Base-by-base conservation (phyloP, 2,113 vertebrate genomes). In the Halcyon malimbica region DNA sequence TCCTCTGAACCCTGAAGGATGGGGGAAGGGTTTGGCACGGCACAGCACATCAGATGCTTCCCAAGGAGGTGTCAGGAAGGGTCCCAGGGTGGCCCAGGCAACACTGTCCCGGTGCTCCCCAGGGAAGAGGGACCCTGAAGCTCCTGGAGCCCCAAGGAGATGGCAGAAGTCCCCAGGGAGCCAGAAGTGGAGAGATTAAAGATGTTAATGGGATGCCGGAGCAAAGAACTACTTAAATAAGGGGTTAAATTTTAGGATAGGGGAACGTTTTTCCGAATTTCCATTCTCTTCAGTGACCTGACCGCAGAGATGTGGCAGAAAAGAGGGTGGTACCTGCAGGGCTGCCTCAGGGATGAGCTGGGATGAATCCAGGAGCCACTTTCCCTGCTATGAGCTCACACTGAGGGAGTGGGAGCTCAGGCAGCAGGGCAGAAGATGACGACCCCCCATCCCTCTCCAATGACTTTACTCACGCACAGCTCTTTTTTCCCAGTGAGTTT, bases 21-120 rank as follows among this genome's bases (percentile, higher is more conserved):
- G 42, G 48, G 46, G 69, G 70, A 60, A 64, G 25, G 5, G 2
- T 2, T n/a, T 3, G 2, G 51, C n/a, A 13, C 2, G 2, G 51
- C n/a, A 13, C 2, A 4, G 68, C 3, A 7, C 63, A 25, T 1
- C 0, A 0, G 62, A 37, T 4, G 28, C 35, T 42, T 51, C 29
- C 46, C 5, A 23, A 12, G 35, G 56, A 69, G 48, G 31, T 20
- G 37, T 13, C 1, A 7, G 59, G 14, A 51, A 24, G n/a, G 63
- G 37, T 16, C 44, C 33, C 24, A 6, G 24, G 41, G 16, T 3
- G 51, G 33, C 23, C 20, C 39, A 2, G 33, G 44, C 42, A 86
- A 59, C 60, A 23, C 10, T 12, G 1, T 24, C n/a, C 70, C 3
- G 16, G n/a, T n/a, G 60, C 39, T 68, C 19, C n/a, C 29, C 3